phyloP scores from a whole-genome alignment of 2,113 vertebrate species.

The Notarius quadriscutis region DNA sequence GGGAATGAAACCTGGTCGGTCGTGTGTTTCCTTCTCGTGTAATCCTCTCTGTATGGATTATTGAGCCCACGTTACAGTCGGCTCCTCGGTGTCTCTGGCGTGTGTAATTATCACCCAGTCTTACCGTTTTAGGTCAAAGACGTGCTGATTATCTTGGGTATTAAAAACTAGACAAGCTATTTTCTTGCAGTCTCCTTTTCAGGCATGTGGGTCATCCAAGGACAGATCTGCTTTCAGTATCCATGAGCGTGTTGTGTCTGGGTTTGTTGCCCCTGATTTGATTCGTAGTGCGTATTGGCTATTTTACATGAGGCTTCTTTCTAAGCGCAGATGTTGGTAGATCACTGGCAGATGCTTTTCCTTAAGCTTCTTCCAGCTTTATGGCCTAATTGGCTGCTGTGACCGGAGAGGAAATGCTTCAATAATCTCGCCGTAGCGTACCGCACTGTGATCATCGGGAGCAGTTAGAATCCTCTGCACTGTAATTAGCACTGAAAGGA shows the following conservation, averaged over 20 bases:
- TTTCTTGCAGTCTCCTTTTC: slow-evolving; percentile 18
- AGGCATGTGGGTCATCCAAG: slow-evolving; percentile 30
- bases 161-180: neutral
- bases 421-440: slow-evolving; percentile 3
- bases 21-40: neutral
- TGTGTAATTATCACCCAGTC: neutral
- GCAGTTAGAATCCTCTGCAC: slow-evolving; percentile 1
- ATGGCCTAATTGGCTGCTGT: slow-evolving; percentile 4
- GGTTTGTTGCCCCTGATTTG: slow-evolving; percentile 18
- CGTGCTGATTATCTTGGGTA: neutral
- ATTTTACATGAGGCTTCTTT: neutral
- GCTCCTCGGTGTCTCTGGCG: neutral
- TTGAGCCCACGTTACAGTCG: neutral
- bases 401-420: slow-evolving; percentile 14
- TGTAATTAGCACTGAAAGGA: neutral
- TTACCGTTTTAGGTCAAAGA: neutral
- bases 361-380: slow-evolving; percentile 20
- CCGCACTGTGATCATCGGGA: neutral
- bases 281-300: slow-evolving; percentile 23
- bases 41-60: neutral
- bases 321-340: slow-evolving; percentile 35
- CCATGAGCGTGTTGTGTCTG: slow-evolving; percentile 1
- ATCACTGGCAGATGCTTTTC: slow-evolving; percentile 33
- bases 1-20: neutral
- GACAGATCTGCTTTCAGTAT: slow-evolving; percentile 11